phyloP scores from a whole-genome alignment of 2,797 vertebrate genomes.

The Mionectes olivaceus region DNA sequence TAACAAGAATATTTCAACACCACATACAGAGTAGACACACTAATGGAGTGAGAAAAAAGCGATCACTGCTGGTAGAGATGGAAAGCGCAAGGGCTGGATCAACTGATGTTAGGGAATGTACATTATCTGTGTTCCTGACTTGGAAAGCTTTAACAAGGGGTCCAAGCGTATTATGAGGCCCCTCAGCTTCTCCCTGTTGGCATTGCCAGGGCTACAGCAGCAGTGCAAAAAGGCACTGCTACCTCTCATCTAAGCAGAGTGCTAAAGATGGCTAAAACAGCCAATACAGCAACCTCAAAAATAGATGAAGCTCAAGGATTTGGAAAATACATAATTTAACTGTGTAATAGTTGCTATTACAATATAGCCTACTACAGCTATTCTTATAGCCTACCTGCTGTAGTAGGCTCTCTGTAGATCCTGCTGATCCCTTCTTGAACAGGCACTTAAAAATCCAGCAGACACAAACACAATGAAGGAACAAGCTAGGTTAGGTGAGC shows the following conservation, averaged over 20 bases:
- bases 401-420: not conserved
- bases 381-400: not conserved
- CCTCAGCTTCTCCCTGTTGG: not conserved
- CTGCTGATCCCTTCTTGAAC: not conserved
- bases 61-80: not conserved
- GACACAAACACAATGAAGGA: not conserved
- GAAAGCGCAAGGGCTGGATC: not conserved
- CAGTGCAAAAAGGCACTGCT: not conserved
- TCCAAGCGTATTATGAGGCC: not conserved
- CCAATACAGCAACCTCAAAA: not conserved
- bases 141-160: not conserved
- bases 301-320: not conserved
- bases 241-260: not conserved
- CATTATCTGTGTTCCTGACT: not conserved
- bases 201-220: not conserved
- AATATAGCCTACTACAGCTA: no score
- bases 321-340: not conserved
- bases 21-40: not conserved
- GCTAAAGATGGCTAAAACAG: not conserved
- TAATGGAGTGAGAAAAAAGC: not conserved
- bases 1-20: not conserved
- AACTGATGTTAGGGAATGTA: not conserved
- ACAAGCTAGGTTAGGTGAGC: not conserved
- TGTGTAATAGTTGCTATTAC: not conserved
- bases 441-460: not conserved